Base-by-base conservation (phyloP, 2,888 invertebrate species). In the Nomada hirtipes region DNA sequence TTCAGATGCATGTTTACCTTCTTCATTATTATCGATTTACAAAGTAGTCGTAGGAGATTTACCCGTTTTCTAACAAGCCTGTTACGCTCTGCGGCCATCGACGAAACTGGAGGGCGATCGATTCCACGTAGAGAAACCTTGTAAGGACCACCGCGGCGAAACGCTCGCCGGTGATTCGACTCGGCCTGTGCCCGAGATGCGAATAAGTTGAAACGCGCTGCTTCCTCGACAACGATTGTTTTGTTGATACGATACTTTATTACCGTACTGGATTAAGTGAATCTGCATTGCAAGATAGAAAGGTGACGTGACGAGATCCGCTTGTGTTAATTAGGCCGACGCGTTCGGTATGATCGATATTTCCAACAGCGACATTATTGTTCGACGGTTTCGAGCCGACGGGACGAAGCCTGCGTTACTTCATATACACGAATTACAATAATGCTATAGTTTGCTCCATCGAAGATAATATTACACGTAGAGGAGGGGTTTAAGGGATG, bases 391-490 rank as follows among this genome's bases (percentile, higher is more conserved):
- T 42, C 36, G n/a, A 55, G 36, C 63, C 55, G 53, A 23, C 29
- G 29, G 29, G 55, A 63, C 65, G 50, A 44, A 47, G 67, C 53
- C 52, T 52, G 72, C 15, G 52, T 80, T 79, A 68, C 15, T 69
- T 81, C 55, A 60, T 65, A 44, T 69, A 79, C 81, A 70, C 68
- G 55, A 67, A 70, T 65, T 61, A 80, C 59, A 59, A 68, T 67
- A 71, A 81, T 61, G 81, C 50, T 68, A 59, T 90, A 90, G 89
- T 90, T 91, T 89, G 90, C 91, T 92, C 90, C 91, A 89, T 89
- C 88, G 85, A 91, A 70, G 82, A 82, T 88, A 85, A 76, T 84
- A 84, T 77, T 82, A 85, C 75, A 70, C 74, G 82, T 88, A 83
- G 83, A 84, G 68, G 64, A 61, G 52, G 78, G 83, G n/a, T 78